Base-by-base conservation (phyloP, 1,140 invertebrate species). In the Drosophila equinoxialis region DNA sequence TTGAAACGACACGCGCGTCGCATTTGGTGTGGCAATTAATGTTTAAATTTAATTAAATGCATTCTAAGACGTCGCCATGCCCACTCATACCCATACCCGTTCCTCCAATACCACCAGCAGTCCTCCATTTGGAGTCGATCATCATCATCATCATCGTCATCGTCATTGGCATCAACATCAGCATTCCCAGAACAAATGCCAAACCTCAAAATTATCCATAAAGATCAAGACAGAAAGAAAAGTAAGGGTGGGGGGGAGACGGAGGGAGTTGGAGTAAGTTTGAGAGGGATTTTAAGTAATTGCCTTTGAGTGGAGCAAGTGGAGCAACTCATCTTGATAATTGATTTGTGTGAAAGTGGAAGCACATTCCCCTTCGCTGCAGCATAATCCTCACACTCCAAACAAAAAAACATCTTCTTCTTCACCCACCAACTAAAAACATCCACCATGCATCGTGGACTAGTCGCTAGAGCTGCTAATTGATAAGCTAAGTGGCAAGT, bases 401-500 rank as follows among this genome's bases (percentile, higher is more conserved):
- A 17, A 4, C 23, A 30, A 30, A 6, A 30, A 30, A 30, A 10
- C 14, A 48, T 45, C 10, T 45, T 17, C n/a, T 33, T 20, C n/a
- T 33, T 20, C 42, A 41, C 35, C 54, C 48, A 63, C 39, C 14
- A 37, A 8, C 7, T 37, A 10, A 37, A 11, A 37, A 37, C 35
- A 26, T 26, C 30, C n/a, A 57, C 13, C 30, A 30, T 3, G 37
- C 11, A 39, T 39, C 37, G 37, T 39, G 37, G 37, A 39, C 37
- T 39, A 39, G 37, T 39, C 37, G 17, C 33, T 45, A 55, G 48
- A 59, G 23, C 74, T 70, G 76, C 84, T 83, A 87, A 87, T 83
- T 87, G 83, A 86, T 86, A 87, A 86, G 77, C 84, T 77, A 89
- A 87, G 83, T 86, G 83, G 83, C 83, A 77, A 77, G 75, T 74